Evolutionary conservation across 2,797 vertebrate genomes (phyloP).

Genomic region (Labroides dimidiatus): DNA sequence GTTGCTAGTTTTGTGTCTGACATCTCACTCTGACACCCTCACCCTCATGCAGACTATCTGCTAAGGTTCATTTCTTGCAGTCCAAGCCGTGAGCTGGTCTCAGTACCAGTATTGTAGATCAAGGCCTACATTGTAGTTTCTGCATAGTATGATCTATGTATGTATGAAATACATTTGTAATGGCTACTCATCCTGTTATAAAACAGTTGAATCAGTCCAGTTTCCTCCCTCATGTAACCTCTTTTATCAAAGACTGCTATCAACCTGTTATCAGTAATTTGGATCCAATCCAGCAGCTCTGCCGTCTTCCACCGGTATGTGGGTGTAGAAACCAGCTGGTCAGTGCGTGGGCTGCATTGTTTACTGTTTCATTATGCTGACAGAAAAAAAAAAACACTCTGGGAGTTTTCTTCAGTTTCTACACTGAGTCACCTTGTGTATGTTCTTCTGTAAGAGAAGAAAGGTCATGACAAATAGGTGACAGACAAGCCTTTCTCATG

Average conservation of each 20-base stretch:
- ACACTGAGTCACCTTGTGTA: constrained; percentile 48
- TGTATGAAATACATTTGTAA: background rate
- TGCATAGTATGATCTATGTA: no score
- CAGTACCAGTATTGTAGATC: no score
- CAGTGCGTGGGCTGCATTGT: constrained; percentile 80
- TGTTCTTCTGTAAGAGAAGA: background rate
- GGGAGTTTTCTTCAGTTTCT: constrained; percentile 66
- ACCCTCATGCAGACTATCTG: constrained; percentile 17
- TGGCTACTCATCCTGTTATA: background rate
- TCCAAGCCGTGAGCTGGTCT: constrained; percentile 12
- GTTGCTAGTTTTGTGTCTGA: constrained; percentile 2
- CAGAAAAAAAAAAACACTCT: constrained; percentile 47
- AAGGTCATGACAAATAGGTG: constrained; percentile 2
- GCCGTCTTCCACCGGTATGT: constrained; percentile 78
- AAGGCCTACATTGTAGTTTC: no score
- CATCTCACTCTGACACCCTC: constrained; percentile 20
- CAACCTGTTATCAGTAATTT: constrained; percentile 73
- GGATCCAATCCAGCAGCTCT: constrained; percentile 72
- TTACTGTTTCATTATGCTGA: constrained; percentile 78
- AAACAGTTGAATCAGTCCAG: constrained; percentile 10
- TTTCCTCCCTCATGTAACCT: constrained; percentile 12
- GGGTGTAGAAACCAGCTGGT: constrained; percentile 84
- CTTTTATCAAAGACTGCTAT: constrained; percentile 54
- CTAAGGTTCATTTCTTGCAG: constrained; percentile 24
- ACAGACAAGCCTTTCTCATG: background rate